Base-by-base conservation (phyloP, 2,888 invertebrate genomes). In the Lathronympha strigana region DNA sequence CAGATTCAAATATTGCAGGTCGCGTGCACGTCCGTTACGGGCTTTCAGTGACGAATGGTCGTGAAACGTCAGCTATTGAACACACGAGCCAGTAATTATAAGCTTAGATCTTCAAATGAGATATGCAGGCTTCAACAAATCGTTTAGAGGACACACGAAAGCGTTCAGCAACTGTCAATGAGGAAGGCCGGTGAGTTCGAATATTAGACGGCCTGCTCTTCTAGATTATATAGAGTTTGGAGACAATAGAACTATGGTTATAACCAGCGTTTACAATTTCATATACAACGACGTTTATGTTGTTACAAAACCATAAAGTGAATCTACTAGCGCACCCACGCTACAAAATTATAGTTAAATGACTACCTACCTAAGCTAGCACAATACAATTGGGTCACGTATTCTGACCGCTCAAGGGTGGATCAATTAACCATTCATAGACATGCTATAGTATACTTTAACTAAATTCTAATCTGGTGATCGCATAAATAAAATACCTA, bases 31-130 rank as follows among this genome's bases (percentile, higher is more conserved):
- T 47, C 36, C n/a, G 31, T 23, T 19, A 21, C 51, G 11, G 13
- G 45, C 43, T 63, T 66, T 43, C 57, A 64, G 66, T 76, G 73
- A 76, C 74, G 73, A 73, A 76, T 76, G 68, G 53, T 68, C 63
- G 69, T 67, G 68, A 75, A 71, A 77, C 73, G 75, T 77, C 75
- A 72, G 60, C 68, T 68, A 67, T 43, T 28, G 28, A 33, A 38
- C 71, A 73, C 77, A 78, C 78, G 72, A 77, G 63, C 55, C 58
- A 64, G 77, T 75, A 83, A 83, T 86, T 85, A 87, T 72, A 73
- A 74, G 64, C 66, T 68, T 71, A 74, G 84, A 86, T 86, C 76
- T 69, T 70, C 61, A 68, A 72, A 61, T 74, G 81, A 84, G 66
- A 66, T 66, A 66, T 17, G 60, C 54, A 54, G 28, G 47, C 47